Evolutionary conservation across 2,888 invertebrate species (phyloP), one percentile per base, ranked within the genome.

Genomic region (Tricholauxania praeusta): DNA sequence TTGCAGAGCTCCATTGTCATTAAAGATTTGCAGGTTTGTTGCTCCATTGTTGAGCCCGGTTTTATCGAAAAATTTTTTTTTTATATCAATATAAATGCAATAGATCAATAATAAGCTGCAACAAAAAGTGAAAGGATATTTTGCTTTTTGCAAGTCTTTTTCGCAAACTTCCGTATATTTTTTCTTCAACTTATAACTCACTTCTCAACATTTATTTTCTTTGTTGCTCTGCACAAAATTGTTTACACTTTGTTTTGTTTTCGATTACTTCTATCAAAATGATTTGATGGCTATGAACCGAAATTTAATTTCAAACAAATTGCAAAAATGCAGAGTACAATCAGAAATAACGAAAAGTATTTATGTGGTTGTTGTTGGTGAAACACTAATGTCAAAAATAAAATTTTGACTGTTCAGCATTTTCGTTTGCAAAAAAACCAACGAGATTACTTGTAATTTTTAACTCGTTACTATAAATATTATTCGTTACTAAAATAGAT

Each of bases 41-140:
- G 28, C 28, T 28, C 4, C 28, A 3, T 28, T 28, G 3, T 28
- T 28, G 28, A 28, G 28, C 28, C 28, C 28, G 28, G 39, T 39
- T 39, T 39, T 10, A 39, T 1, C 39, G 39, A 39, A 39, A 39
- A 10, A 1, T 4, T 39, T 39, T 39, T 39, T 39, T 39, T 39
- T 39, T 39, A 10, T 39, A 8, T 39, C 7, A 39, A 39, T 39
- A 10, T 39, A 10, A 7, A 8, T 39, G 10, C 39, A 39, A 28
- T n/a, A 57, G 28, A 22, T 57, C 28, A 57, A 22, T 15, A 57
- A 28, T 14, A 14, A 28, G 57, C 28, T 28, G 5, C 15, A 22
- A 15, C 10, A 65, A 52, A 39, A 65, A 65, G 64, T 52, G 64
- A 65, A 28, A 65, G 64, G 63, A 49, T 65, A 52, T 65, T 12